phyloP scores from a whole-genome alignment of 2,113 vertebrate species.

The Hyaena hyaena region DNA sequence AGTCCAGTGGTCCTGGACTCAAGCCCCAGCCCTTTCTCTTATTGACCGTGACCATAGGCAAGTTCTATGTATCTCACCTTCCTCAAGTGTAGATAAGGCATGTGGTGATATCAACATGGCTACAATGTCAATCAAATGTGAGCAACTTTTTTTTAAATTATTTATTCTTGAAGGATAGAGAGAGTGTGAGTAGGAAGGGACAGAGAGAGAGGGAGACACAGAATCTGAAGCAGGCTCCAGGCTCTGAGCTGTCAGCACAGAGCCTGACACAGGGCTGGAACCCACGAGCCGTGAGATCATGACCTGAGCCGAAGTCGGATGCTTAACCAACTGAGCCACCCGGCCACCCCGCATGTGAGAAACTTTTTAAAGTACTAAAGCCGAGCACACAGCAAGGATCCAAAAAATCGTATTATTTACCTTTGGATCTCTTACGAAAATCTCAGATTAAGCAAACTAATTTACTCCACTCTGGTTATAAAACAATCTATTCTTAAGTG shows the following conservation, averaged over 20 bases:
- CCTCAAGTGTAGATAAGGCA: not conserved
- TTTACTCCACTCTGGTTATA: not conserved
- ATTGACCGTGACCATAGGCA: fast-evolving
- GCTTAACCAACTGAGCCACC: too few species aligned
- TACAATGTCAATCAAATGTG: not conserved
- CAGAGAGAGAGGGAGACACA: too few species aligned
- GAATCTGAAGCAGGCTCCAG: too few species aligned
- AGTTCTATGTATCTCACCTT: not conserved
- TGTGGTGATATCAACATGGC: too few species aligned
- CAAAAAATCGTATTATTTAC: not conserved
- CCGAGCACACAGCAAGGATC: not conserved
- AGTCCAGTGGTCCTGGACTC: not conserved
- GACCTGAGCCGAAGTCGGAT: too few species aligned
- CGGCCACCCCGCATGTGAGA: too few species aligned
- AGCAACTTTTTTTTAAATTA: not conserved
- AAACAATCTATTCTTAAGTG: not conserved
- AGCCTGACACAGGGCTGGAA: too few species aligned
- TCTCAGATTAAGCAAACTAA: not conserved
- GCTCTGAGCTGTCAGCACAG: too few species aligned
- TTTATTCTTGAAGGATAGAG: too few species aligned
- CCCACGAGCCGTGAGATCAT: too few species aligned
- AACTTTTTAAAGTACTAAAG: not conserved
- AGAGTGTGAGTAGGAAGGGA: too few species aligned
- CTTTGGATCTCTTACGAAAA: not conserved
- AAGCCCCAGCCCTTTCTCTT: not conserved